Evolutionary conservation across 2,888 invertebrate species (phyloP).

Genomic region (Andrena flavipes): DNA sequence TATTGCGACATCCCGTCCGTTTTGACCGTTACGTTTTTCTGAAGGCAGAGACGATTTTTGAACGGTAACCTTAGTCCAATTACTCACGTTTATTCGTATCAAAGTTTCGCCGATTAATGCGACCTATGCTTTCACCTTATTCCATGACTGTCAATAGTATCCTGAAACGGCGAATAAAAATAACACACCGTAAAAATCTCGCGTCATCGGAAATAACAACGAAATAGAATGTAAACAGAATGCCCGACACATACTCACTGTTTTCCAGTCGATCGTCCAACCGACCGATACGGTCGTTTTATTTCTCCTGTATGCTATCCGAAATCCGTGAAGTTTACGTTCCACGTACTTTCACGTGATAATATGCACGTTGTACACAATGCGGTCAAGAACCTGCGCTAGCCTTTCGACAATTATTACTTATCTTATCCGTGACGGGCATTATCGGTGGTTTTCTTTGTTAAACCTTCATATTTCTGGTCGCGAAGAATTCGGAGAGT

Average conservation of each 20-base stretch:
- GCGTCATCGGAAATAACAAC: slow-evolving; percentile 1
- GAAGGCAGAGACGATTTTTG: slow-evolving; percentile 5
- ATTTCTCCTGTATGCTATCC: slow-evolving; percentile 1
- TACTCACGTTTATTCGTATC: slow-evolving; percentile 20
- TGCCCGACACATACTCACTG: background rate
- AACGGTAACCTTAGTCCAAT: slow-evolving; percentile 6
- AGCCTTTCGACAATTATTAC: slow-evolving; percentile 50
- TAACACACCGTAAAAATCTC: background rate
- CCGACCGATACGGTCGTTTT: background rate
- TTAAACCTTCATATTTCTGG: slow-evolving; percentile 14
- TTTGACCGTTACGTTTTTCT: background rate
- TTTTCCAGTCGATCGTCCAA: background rate
- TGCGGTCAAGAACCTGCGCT: slow-evolving; percentile 48
- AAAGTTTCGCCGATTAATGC: slow-evolving; percentile 11
- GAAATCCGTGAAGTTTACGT: slow-evolving; percentile 38
- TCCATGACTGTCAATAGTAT: background rate
- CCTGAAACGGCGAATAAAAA: background rate
- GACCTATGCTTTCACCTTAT: slow-evolving; percentile 15
- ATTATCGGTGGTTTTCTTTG: slow-evolving; percentile 26
- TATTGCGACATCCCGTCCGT: background rate
- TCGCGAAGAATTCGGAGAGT: background rate
- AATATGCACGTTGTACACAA: slow-evolving; percentile 16
- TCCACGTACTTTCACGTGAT: slow-evolving; percentile 48
- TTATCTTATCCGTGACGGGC: slow-evolving; percentile 25
- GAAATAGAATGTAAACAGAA: background rate